Evolutionary conservation across 2,888 invertebrate species (phyloP).

Genomic region (Athrips mouffetella): DNA sequence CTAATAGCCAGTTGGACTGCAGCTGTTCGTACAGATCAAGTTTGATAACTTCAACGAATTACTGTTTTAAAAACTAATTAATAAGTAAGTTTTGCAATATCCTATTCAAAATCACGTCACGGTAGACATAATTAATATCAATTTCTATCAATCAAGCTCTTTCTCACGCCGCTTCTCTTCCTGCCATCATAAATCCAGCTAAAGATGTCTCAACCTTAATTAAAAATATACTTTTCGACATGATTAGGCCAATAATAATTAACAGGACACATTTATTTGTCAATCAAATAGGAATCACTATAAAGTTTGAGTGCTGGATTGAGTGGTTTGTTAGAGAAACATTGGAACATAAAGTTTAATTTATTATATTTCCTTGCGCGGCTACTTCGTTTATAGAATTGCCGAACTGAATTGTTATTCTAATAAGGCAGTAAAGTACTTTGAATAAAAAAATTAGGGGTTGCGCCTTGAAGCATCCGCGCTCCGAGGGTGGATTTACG

Average conservation of each 20-base stretch:
- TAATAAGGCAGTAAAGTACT: background rate
- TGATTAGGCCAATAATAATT: conserved; percentile 7
- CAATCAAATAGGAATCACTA: conserved; percentile 8
- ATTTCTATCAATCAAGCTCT: background rate
- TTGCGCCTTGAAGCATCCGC: no score
- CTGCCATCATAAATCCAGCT: background rate
- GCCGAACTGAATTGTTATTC: background rate
- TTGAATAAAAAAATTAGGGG: no score
- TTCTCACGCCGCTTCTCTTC: conserved; percentile 4
- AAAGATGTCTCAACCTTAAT: conserved; percentile 1
- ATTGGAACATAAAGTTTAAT: conserved; percentile 2
- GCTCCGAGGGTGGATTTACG: no score
- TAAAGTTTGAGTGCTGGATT: conserved; percentile 1
- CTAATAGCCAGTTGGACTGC: no score
- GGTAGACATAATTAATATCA: no score
- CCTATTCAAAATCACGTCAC: no score
- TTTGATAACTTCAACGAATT: no score
- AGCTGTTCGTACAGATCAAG: no score
- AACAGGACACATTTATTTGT: conserved; percentile 10
- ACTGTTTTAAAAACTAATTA: no score
- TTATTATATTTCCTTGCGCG: conserved; percentile 1
- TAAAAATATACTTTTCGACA: conserved; percentile 3
- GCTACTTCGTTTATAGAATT: background rate
- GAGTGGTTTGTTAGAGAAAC: background rate
- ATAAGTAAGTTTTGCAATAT: no score